phyloP scores from a whole-genome alignment of 2,113 vertebrate genomes.

The Psophia crepitans region DNA sequence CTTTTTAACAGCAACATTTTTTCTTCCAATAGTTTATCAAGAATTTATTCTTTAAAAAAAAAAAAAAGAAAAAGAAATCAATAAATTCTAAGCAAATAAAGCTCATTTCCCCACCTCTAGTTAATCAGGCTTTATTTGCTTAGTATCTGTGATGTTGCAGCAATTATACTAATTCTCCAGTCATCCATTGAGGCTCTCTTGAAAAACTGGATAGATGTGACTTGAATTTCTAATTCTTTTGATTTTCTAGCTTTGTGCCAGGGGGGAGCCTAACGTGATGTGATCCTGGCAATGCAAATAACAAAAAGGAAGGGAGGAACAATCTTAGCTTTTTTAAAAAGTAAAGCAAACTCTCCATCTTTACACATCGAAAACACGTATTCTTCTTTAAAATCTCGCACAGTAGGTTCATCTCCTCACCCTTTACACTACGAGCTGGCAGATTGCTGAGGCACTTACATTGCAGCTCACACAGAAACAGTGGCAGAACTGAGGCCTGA shows the following conservation, averaged over 20 bases:
- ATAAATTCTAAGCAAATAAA: neutral
- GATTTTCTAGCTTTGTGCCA: neutral
- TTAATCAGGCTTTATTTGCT: slow-evolving; percentile 29
- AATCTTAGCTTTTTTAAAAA: neutral
- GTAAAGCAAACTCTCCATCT: neutral
- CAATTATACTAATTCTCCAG: slow-evolving; percentile 35
- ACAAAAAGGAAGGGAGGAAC: neutral
- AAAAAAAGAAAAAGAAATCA: neutral
- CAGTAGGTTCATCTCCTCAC: neutral
- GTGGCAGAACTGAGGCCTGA: neutral
- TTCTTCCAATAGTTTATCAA: neutral
- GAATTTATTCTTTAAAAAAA: neutral
- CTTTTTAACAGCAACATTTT: neutral
- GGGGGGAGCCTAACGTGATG: neutral
- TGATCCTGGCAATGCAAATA: neutral
- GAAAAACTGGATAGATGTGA: slow-evolving; percentile 12
- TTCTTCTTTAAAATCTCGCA: neutral
- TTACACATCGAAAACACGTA: neutral
- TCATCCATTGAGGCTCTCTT: neutral
- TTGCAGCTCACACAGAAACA: neutral
- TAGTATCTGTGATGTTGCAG: neutral
- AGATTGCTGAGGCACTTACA: neutral
- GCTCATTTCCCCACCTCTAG: neutral
- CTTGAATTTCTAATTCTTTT: neutral
- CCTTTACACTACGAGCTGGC: neutral